phyloP scores from a whole-genome alignment of 1,140 invertebrate species.

The Philotrypesis tridentata region DNA sequence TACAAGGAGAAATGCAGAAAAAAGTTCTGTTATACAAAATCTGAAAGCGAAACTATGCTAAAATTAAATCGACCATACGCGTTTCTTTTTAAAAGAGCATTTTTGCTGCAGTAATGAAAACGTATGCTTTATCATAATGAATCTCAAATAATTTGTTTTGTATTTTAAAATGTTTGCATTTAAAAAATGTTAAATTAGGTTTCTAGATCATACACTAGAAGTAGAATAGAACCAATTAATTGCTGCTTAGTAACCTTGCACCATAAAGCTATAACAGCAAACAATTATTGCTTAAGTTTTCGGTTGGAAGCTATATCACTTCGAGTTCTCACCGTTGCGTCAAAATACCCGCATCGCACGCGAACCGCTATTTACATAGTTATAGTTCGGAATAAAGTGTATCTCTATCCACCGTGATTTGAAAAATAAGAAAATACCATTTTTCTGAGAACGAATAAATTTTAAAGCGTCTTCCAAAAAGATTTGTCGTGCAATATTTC shows the following conservation, averaged over 20 bases:
- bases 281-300: slow-evolving; percentile 16
- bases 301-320: background rate
- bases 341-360: background rate
- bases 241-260: background rate
- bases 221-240: background rate
- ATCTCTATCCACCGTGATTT: background rate
- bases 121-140: no score
- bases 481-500: background rate
- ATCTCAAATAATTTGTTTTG: no score
- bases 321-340: background rate
- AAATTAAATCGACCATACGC: no score
- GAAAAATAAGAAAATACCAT: no score
- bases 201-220: background rate
- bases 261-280: background rate
- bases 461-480: background rate
- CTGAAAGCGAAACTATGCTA: no score
- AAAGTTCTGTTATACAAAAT: no score
- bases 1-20: no score
- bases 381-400: background rate
- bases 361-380: background rate
- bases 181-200: background rate
- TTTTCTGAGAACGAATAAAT: background rate
- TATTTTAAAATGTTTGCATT: background rate
- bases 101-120: no score
- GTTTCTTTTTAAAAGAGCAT: no score